A percentile compares a stretch with the other conserved stretches of the same genome.
phyloP scores from a whole-genome alignment of 2,888 invertebrate genomes.

The Hypomecis atomaria region DNA sequence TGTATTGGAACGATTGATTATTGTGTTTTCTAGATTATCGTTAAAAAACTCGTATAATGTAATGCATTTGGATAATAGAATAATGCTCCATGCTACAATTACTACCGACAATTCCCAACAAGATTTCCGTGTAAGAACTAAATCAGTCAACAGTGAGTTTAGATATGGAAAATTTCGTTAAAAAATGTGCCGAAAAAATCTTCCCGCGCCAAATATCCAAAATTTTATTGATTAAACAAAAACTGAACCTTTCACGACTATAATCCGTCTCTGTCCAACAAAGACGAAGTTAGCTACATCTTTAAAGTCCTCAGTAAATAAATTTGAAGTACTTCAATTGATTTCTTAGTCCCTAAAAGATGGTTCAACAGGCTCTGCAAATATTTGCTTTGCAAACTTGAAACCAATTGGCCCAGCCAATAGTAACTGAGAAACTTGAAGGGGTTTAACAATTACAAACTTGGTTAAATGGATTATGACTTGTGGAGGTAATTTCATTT shows the following conservation, averaged over 20 bases:
- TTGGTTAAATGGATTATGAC: slow-evolving; percentile 36
- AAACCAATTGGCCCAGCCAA: slow-evolving; percentile 43
- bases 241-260: not conserved
- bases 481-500: slow-evolving; percentile 22
- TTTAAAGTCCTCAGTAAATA: slow-evolving; percentile 43
- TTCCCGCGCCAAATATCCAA: no score
- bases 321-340: slow-evolving; percentile 41
- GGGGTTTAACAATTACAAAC: slow-evolving; percentile 40
- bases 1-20: no score
- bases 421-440: slow-evolving; percentile 41
- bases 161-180: no score
- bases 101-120: no score
- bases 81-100: no score
- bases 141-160: no score
- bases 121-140: no score
- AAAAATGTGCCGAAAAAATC: no score
- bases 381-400: slow-evolving; percentile 44
- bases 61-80: no score
- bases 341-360: slow-evolving; percentile 43
- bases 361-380: slow-evolving; percentile 43
- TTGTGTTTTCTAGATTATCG: no score
- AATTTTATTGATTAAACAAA: no score
- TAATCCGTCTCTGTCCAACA: slow-evolving; percentile 21
- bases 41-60: no score
- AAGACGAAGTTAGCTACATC: slow-evolving; percentile 37